Percentiles rank a stretch among this genome's conserved stretches.
Conservation (phyloP, 2,113 vertebrate genomes). For the Aphelocoma coerulescens region DNA sequence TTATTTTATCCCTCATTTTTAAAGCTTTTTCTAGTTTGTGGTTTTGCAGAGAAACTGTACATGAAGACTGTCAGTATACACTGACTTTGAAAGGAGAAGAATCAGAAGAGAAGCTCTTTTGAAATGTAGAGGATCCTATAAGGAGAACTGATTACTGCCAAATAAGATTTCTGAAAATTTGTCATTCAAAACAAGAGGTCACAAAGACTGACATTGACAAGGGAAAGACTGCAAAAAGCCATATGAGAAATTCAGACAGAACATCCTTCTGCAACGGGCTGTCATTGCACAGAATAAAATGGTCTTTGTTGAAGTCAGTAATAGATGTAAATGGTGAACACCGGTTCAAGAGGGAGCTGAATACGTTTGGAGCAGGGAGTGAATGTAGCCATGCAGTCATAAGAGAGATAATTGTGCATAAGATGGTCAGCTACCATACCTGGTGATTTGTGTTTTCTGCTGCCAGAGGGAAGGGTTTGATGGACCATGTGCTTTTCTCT, state of each 20-base stretch:
- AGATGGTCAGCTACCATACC: constrained; percentile 31
- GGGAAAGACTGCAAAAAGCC: background rate
- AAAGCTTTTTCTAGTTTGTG: background rate
- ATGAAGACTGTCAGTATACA: background rate
- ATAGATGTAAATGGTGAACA: constrained; percentile 5
- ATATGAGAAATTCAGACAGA: background rate
- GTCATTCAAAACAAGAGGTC: background rate
- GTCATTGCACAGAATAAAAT: background rate
- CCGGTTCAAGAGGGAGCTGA: constrained; percentile 15
- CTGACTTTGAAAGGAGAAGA: background rate
- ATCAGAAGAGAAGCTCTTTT: background rate
- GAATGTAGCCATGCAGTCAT: background rate
- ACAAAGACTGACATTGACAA: background rate
- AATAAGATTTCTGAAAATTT: background rate
- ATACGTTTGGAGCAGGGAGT: background rate
- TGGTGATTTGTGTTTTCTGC: constrained; percentile 43
- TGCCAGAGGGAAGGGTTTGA: constrained; percentile 31
- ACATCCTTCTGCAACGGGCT: background rate
- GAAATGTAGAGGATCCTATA: background rate
- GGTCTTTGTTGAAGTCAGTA: background rate
- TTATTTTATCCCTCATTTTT: background rate
- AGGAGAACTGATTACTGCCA: background rate
- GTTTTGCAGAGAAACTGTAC: background rate
- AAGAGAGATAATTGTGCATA: constrained; percentile 39
- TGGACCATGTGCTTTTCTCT: background rate